Conservation (phyloP, 64 coral and sea anemone species). For the Dendrophyllia cribrosa region DNA sequence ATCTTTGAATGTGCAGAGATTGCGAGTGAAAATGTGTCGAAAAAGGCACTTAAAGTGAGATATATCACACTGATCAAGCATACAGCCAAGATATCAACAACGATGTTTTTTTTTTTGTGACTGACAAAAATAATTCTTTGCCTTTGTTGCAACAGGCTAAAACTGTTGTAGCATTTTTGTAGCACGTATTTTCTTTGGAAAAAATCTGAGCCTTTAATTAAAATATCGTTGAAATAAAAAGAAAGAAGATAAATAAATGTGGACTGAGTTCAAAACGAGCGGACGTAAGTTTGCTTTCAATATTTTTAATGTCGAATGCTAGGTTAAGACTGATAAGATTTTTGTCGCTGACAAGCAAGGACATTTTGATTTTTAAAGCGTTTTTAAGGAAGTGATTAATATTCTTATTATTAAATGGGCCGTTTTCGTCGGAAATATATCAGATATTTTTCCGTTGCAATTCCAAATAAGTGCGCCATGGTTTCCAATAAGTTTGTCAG, state of each 20-base stretch:
- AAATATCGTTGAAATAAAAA: not conserved
- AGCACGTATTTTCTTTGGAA: not conserved
- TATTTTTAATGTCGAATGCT: constrained; percentile 47
- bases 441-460: not conserved
- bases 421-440: not conserved
- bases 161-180: not conserved
- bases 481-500: not conserved
- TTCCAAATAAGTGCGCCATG: not conserved
- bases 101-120: not conserved
- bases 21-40: not conserved
- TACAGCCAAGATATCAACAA: not conserved
- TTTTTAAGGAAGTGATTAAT: constrained; percentile 42
- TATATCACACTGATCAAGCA: not conserved
- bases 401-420: constrained; percentile 9
- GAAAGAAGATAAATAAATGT: not conserved
- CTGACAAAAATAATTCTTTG: not conserved
- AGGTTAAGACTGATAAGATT: constrained; percentile 37
- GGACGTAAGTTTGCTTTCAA: constrained; percentile 4
- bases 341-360: constrained; percentile 5
- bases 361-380: constrained; percentile 18
- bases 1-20: not conserved
- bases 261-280: not conserved
- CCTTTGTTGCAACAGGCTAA: not conserved
- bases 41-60: constrained; percentile 35
- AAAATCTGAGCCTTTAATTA: not conserved